Conservation (phyloP, 2,888 invertebrate species). For the Corbicula japonica region DNA sequence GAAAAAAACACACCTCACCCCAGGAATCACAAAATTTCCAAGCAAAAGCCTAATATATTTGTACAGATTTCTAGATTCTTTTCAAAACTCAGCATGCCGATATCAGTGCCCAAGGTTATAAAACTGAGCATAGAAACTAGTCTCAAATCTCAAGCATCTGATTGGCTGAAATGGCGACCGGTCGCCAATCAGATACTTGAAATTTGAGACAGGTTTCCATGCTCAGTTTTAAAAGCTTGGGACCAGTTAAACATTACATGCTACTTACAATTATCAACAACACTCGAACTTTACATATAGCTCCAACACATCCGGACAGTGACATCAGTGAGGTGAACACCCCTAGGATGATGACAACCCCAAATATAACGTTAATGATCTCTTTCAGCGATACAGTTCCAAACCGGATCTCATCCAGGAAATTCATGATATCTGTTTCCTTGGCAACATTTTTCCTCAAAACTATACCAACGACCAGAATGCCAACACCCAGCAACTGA, state of each 20-base stretch:
- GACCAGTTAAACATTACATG: neutral
- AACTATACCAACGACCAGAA: slow-evolving; percentile 31
- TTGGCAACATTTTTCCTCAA: slow-evolving; percentile 25
- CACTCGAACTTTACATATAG: slow-evolving; percentile 37
- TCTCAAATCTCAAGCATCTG: no score
- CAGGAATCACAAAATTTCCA: no score
- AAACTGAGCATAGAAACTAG: no score
- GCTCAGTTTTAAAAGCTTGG: no score
- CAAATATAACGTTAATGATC: slow-evolving; percentile 32
- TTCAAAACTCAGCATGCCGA: no score
- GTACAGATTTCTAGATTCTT: no score
- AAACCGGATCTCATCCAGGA: slow-evolving; percentile 38
- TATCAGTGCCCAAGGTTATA: no score
- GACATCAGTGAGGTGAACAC: slow-evolving; percentile 40
- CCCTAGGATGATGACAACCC: slow-evolving; percentile 38
- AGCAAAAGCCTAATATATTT: no score
- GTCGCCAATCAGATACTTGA: no score
- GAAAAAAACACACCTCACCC: no score
- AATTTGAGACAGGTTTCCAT: no score
- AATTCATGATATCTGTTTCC: slow-evolving; percentile 39
- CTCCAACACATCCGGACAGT: slow-evolving; percentile 40
- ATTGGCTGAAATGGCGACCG: no score
- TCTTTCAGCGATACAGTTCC: slow-evolving; percentile 29
- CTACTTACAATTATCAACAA: neutral
- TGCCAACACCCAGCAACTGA: slow-evolving; percentile 45